phyloP scores from a whole-genome alignment of 2,797 vertebrate genomes.

The Cichlasoma orientale region DNA sequence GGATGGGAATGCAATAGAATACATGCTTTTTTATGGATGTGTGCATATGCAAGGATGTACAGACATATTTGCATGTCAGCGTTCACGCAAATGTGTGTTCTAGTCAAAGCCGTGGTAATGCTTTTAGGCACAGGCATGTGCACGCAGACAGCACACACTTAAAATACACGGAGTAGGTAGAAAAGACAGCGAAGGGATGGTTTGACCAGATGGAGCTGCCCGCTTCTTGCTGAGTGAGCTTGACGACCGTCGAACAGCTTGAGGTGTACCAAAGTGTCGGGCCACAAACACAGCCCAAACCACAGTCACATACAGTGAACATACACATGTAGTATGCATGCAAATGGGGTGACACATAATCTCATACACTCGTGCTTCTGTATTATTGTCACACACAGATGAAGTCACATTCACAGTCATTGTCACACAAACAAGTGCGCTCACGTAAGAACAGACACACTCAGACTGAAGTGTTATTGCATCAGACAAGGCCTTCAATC shows the following conservation, averaged over 20 bases:
- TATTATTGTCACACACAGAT: background rate
- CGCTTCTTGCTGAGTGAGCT: constrained; percentile 77
- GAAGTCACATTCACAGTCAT: background rate
- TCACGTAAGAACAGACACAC: background rate
- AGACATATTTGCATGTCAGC: constrained; percentile 13
- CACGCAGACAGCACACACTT: constrained; percentile 12
- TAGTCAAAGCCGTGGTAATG: background rate
- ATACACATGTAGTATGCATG: constrained; percentile 10
- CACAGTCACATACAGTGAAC: constrained; percentile 29
- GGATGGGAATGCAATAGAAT: constrained; percentile 49
- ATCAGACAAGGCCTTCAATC: constrained; percentile 29
- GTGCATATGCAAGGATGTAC: background rate
- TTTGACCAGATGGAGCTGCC: constrained; percentile 79
- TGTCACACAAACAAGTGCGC: background rate
- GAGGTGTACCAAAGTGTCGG: constrained; percentile 72
- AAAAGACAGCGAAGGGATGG: constrained; percentile 59
- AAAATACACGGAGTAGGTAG: constrained; percentile 26
- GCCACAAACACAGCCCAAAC: constrained; percentile 43
- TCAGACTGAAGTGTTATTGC: background rate
- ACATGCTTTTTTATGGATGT: constrained; percentile 19
- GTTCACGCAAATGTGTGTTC: constrained; percentile 23
- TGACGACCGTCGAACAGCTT: constrained; percentile 81
- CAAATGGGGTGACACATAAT: constrained; percentile 23
- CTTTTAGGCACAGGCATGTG: constrained; percentile 3
- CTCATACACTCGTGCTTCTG: constrained; percentile 5